Evolutionary conservation across 2,888 invertebrate species (phyloP).

Genomic region (Eumacrocentrus americanus): DNA sequence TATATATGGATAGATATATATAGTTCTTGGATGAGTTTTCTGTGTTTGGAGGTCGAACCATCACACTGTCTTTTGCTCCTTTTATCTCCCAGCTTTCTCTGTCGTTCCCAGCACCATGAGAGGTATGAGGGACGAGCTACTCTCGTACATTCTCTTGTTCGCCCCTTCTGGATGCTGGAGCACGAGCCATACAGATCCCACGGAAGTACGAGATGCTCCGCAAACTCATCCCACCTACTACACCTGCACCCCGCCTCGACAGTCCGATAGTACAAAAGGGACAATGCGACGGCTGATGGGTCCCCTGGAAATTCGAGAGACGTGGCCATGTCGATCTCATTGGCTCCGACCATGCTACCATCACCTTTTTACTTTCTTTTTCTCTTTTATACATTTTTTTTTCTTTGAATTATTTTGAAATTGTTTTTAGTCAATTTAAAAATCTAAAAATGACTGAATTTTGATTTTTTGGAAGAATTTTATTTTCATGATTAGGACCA

Average conservation of each 20-base stretch:
- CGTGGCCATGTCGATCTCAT: not conserved
- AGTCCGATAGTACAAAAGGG: conserved; percentile 11
- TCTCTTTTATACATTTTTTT: not conserved
- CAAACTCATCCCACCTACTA: conserved; percentile 13
- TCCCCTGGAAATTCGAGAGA: not conserved
- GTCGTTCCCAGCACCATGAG: not conserved
- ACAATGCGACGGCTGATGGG: conserved; percentile 16
- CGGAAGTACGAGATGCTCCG: not conserved
- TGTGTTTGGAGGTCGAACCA: not conserved
- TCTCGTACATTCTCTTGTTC: not conserved
- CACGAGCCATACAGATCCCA: conserved; percentile 7
- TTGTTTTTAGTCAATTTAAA: too few species aligned
- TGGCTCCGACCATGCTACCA: conserved; percentile 5
- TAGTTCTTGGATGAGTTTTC: not conserved
- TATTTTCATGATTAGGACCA: too few species aligned
- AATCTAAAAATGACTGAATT: not conserved
- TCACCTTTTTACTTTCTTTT: not conserved
- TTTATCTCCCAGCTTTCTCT: not conserved
- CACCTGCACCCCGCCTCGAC: conserved; percentile 23
- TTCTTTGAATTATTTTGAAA: not conserved
- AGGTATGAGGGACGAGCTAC: not conserved
- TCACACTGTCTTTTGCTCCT: not conserved
- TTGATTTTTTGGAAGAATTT: too few species aligned
- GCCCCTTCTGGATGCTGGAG: not conserved
- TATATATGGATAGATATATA: not conserved